Conservation (phyloP, 2,888 invertebrate genomes). For the Caenorhabditis sp. region DNA sequence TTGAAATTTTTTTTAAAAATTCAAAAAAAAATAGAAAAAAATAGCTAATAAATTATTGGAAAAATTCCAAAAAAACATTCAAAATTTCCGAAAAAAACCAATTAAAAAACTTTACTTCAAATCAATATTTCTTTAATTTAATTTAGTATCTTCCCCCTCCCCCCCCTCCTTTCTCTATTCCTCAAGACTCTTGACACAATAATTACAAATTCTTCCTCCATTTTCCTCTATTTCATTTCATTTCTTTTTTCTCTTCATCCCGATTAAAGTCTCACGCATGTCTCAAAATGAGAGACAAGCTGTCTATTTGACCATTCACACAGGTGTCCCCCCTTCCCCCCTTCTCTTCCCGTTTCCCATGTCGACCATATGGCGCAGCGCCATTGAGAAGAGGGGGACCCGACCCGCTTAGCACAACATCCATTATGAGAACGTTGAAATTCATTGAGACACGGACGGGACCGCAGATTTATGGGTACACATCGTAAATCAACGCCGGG, state of each 20-base stretch:
- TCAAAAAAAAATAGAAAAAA: not conserved
- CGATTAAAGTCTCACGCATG: slow-evolving; percentile 64
- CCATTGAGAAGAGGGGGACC: too few species aligned
- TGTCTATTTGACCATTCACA: slow-evolving; percentile 26
- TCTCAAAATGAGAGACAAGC: slow-evolving; percentile 66
- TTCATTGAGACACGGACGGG: slow-evolving; percentile 2
- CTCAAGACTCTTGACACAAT: slow-evolving; percentile 30
- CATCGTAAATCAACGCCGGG: slow-evolving; percentile 2
- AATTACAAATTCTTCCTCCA: slow-evolving; percentile 16
- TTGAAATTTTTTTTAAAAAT: not conserved
- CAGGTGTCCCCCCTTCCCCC: slow-evolving; percentile 62
- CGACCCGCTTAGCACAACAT: slow-evolving; percentile 53
- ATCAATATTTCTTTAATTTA: not conserved
- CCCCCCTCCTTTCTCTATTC: too few species aligned
- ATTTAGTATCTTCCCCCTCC: too few species aligned
- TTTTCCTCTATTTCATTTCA: too few species aligned
- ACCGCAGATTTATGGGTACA: not conserved
- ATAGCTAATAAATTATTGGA: too few species aligned
- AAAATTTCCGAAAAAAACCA: too few species aligned
- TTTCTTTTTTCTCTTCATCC: slow-evolving; percentile 6
- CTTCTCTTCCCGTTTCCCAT: slow-evolving; percentile 42
- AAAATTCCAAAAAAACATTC: too few species aligned
- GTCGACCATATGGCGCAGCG: slow-evolving; percentile 62
- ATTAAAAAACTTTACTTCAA: too few species aligned
- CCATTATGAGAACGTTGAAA: slow-evolving; percentile 49